Percentiles rank a stretch among this genome's conserved stretches.
Conservation (phyloP, 2,888 invertebrate genomes). For the Psylliodes chrysocephalus region DNA sequence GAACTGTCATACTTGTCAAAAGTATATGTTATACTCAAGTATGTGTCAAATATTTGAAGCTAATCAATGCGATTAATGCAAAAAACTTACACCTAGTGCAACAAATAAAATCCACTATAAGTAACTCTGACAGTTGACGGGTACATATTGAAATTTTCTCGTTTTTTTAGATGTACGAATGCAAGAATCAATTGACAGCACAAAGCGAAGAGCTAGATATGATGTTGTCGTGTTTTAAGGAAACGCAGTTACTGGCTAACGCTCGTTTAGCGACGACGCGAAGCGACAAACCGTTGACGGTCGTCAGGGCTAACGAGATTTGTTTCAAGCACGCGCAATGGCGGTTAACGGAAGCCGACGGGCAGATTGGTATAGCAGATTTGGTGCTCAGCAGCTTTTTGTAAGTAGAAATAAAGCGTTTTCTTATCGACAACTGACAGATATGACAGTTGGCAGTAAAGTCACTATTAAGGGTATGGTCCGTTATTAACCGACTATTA, state of each 20-base stretch:
- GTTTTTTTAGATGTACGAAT: conserved; percentile 77
- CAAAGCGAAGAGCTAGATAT: conserved; percentile 95
- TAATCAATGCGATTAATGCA: no score
- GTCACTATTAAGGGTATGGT: no score
- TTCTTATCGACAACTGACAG: no score
- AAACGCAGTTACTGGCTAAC: conserved; percentile 73
- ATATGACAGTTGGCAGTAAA: no score
- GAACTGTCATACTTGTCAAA: conserved; percentile 1
- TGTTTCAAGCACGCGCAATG: conserved; percentile 99
- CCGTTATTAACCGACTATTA: no score
- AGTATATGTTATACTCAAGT: background rate
- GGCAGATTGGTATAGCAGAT: conserved; percentile 97
- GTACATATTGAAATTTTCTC: no score
- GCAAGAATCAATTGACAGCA: conserved; percentile 87
- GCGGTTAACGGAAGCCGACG: conserved; percentile 97
- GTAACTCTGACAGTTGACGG: no score
- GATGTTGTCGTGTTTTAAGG: conserved; percentile 93
- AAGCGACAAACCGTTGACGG: conserved; percentile 77
- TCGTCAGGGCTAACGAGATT: conserved; percentile 90
- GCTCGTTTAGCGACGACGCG: conserved; percentile 72
- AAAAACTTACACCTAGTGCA: no score
- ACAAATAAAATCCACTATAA: no score
- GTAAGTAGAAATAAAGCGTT: conserved; percentile 68
- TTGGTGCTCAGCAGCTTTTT: conserved; percentile 94
- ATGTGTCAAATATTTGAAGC: no score